Percentiles rank a stretch among this genome's conserved stretches.
Evolutionary conservation across 2,888 invertebrate species (phyloP).

Genomic region (Microctonus brassicae): DNA sequence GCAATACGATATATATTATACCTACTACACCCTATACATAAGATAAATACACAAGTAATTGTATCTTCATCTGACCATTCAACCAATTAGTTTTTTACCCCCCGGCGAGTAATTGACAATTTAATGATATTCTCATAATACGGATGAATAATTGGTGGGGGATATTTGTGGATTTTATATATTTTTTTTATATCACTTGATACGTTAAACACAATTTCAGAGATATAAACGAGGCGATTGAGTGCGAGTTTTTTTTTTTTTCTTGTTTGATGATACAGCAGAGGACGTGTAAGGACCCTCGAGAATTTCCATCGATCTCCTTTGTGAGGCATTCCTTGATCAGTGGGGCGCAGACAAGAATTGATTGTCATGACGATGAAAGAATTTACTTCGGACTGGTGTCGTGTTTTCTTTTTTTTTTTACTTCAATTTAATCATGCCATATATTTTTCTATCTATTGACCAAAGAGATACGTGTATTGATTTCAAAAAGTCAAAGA

Average conservation of each 20-base stretch:
- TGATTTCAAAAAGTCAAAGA: background rate
- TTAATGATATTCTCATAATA: background rate
- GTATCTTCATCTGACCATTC: background rate
- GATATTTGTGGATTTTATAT: background rate
- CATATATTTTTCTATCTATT: background rate
- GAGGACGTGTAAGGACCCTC: background rate
- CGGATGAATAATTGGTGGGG: background rate
- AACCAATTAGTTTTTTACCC: background rate
- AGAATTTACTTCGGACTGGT: background rate
- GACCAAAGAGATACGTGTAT: background rate
- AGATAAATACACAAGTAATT: background rate
- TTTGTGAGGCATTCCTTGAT: background rate
- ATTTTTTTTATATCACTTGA: background rate
- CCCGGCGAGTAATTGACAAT: background rate
- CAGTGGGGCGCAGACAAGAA: background rate
- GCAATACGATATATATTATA: slow-evolving; percentile 20
- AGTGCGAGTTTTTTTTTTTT: background rate
- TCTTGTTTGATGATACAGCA: background rate
- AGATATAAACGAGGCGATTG: background rate
- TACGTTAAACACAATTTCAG: background rate
- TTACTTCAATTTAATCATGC: background rate
- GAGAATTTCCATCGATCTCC: slow-evolving; percentile 1
- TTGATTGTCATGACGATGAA: background rate
- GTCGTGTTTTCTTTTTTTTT: background rate
- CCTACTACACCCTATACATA: slow-evolving; percentile 27